A percentile compares a stretch with the other conserved stretches of the same genome.
Evolutionary conservation across 2,888 invertebrate genomes (phyloP).

Genomic region (Amblyjoppa proteus): DNA sequence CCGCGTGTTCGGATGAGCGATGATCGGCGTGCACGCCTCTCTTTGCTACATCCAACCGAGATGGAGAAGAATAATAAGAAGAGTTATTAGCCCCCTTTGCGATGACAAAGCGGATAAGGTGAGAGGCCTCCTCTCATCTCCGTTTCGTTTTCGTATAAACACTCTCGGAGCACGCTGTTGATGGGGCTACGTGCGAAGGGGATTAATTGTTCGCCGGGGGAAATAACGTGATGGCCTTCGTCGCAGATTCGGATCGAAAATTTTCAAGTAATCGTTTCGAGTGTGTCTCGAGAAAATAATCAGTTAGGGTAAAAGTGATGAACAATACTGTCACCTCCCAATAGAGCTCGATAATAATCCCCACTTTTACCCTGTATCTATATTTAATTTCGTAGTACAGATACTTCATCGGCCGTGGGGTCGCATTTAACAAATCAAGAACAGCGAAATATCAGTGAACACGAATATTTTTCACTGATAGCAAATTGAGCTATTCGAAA

Average conservation of each 20-base stretch:
- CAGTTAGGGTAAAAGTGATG: not conserved
- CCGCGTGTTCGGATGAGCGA: conserved; percentile 74
- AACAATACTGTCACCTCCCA: not conserved
- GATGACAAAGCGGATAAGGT: conserved; percentile 81
- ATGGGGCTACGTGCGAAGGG: conserved; percentile 69
- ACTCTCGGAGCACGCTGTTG: conserved; percentile 50
- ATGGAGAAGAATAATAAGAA: conserved; percentile 71
- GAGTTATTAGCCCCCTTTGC: conserved; percentile 77
- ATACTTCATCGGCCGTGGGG: not conserved
- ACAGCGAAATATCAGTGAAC: not conserved
- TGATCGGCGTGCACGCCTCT: conserved; percentile 71
- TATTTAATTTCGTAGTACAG: not conserved
- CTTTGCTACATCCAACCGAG: conserved; percentile 60
- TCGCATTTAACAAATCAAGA: not conserved
- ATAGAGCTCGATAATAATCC: not conserved
- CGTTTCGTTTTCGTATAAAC: conserved; percentile 60
- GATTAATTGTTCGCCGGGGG: conserved; percentile 80
- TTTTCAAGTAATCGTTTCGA: conserved; percentile 21
- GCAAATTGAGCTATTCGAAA: not conserved
- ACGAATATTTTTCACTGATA: not conserved
- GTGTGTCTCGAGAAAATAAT: not conserved
- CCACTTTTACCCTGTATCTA: too few species aligned
- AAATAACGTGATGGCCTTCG: conserved; percentile 46
- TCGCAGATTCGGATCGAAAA: conserved; percentile 48
- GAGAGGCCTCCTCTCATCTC: conserved; percentile 58